These are phyloP conservation scores for Drosophila nikananu DNA, from an alignment of 1,140 invertebrate species.

Conservation along the genomic window DNA sequence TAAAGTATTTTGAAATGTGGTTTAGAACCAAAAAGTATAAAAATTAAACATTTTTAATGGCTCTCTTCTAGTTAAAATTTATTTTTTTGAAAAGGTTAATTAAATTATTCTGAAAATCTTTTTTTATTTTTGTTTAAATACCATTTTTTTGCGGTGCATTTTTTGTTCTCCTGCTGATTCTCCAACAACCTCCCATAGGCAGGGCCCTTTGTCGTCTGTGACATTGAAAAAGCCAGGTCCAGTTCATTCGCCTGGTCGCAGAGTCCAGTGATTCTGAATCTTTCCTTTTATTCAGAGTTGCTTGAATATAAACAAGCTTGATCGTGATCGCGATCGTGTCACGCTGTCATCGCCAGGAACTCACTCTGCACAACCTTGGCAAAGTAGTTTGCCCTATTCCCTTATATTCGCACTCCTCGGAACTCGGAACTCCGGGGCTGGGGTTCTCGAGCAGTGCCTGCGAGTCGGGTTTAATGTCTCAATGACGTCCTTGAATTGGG, in stretches of 20 bases:
- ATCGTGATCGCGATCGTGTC: slow-evolving; percentile 38
- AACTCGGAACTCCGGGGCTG: slow-evolving; percentile 6
- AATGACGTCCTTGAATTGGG: slow-evolving; percentile 85
- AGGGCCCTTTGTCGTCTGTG: slow-evolving; percentile 60
- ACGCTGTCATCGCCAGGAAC: slow-evolving; percentile 21
- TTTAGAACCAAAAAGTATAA: background rate
- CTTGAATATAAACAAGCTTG: too few relatives aligned
- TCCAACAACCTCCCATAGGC: slow-evolving; percentile 9
- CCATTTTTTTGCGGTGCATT: slow-evolving; percentile 7
- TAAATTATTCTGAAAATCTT: background rate
- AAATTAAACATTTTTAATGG: background rate
- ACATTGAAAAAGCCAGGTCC: slow-evolving; percentile 77
- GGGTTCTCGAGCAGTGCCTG: slow-evolving; percentile 7
- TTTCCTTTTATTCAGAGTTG: slow-evolving; percentile 8
- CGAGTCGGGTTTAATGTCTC: slow-evolving; percentile 76
- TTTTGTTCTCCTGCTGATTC: slow-evolving; percentile 15
- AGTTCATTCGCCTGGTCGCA: slow-evolving; percentile 69
- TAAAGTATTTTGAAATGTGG: background rate
- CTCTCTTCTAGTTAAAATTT: too few relatives aligned
- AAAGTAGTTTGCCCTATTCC: slow-evolving; percentile 85
- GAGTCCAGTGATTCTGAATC: slow-evolving; percentile 37
- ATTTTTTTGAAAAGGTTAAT: background rate
- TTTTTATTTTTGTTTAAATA: background rate
- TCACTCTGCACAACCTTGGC: slow-evolving; percentile 67
- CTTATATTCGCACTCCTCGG: slow-evolving; percentile 67